Base-by-base conservation (phyloP, 2,113 vertebrate species). In the Camelus dromedarius region DNA sequence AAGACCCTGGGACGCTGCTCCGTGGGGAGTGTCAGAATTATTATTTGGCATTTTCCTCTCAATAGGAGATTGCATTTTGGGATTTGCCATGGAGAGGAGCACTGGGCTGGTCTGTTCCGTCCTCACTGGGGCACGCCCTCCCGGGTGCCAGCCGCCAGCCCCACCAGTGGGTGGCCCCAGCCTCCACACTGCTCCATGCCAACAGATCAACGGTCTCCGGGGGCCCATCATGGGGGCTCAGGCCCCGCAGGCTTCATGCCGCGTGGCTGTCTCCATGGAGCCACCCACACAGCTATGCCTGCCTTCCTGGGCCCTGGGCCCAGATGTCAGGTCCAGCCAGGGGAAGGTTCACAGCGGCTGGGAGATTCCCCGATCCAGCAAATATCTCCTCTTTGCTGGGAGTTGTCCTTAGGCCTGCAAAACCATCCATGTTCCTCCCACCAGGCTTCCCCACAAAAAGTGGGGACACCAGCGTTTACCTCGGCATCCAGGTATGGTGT, bases 251-350 rank as follows among this genome's bases (percentile, higher is more conserved):
- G 52, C 89, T 91, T 94, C 91, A 90, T 88, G 92, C 82, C 95
- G 75, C 93, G 91, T 95, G 97, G 89, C 90, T 90, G 94, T 79
- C 95, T 96, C 96, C 92, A 15, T 72, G 92, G 89, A 97, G 93
- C 94, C 95, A 50, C 97, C 97, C 97, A 97, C 98, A 98, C 97
- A 98, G 96, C 97, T 97, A 98, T 98, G 96, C 88, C 42, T 66
- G 66, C 81, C 95, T 98, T 97, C 98, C 96, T 93, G 50, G 90
- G 62, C 92, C 77, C 22, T 58, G 72, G 73, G 95, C 46, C 54
- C 60, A 69, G 67, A 58, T 32, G 62, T 98, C 73, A 92, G 98
- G 97, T 69, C 67, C 62, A 95, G 8, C 85, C 60, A 64, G 82
- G 64, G 50, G 32, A 92, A 95, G 60, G 81, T 94, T 92, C 38